A percentile compares a stretch with the other conserved stretches of the same genome.
phyloP scores from a whole-genome alignment of 2,888 invertebrate genomes.

The Nineta flava region DNA sequence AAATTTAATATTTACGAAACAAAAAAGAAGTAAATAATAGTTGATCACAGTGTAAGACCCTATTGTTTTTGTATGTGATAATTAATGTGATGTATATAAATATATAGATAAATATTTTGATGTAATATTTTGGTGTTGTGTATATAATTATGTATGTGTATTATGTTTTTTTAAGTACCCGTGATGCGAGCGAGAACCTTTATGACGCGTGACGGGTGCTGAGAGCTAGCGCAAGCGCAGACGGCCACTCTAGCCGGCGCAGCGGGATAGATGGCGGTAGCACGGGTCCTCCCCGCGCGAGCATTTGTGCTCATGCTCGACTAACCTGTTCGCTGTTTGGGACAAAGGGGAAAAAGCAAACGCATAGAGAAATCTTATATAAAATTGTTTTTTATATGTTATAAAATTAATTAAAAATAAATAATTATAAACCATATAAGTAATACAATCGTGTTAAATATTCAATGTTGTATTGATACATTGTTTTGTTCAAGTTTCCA shows the following conservation, averaged over 20 bases:
- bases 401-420: not conserved
- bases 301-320: conserved; percentile 27
- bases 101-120: not conserved
- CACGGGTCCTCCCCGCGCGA: conserved; percentile 27
- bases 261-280: conserved; percentile 27
- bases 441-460: not conserved
- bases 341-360: conserved; percentile 29
- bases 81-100: not conserved
- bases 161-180: conserved; percentile 29
- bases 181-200: conserved; percentile 31
- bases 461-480: not conserved
- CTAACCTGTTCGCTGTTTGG: conserved; percentile 33
- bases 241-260: conserved; percentile 33
- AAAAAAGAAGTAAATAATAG: too few relatives aligned
- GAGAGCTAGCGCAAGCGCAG: conserved; percentile 18
- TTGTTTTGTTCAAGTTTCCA: too few relatives aligned
- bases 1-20: too few relatives aligned
- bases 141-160: conserved; percentile 16
- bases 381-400: not conserved
- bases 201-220: conserved; percentile 28
- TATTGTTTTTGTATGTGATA: not conserved
- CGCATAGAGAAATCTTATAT: conserved; percentile 11
- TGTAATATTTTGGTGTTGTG: conserved; percentile 6
- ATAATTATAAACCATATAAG: not conserved
- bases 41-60: too few relatives aligned